A percentile compares a stretch with the other conserved stretches of the same genome.
Conservation (phyloP, 2,113 vertebrate genomes). For the Callorhinus ursinus region DNA sequence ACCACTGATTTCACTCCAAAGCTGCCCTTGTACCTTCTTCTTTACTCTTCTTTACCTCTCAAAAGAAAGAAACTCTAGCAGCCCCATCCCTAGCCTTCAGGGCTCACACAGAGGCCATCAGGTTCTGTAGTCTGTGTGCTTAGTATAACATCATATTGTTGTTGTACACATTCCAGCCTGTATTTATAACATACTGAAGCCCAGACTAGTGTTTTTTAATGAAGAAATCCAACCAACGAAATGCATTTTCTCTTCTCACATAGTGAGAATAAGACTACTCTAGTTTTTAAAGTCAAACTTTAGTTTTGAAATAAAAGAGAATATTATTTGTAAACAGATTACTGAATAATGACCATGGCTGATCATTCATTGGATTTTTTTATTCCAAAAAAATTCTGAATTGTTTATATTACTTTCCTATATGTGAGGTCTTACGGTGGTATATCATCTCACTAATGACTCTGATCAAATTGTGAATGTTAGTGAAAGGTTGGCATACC, state of each 20-base stretch:
- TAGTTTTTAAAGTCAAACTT: not conserved
- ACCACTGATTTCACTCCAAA: not conserved
- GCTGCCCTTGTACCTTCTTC: not conserved
- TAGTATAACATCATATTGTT: not conserved
- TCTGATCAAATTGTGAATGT: not conserved
- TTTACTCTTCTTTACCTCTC: not conserved
- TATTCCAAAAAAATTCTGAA: not conserved
- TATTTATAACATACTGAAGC: not conserved
- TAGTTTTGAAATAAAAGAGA: not conserved
- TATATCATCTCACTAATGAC: not conserved
- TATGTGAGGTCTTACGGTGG: not conserved
- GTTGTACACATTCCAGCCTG: not conserved
- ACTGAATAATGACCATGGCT: not conserved
- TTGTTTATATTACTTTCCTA: not conserved
- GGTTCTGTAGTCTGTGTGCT: not conserved
- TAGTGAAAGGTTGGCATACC: not conserved
- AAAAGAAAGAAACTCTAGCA: not conserved
- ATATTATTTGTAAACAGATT: not conserved
- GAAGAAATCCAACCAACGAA: not conserved
- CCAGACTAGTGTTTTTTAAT: not conserved
- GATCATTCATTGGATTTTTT: not conserved
- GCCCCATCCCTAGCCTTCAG: not conserved
- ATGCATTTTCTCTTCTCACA: not conserved
- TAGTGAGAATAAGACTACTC: not conserved
- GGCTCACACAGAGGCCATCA: not conserved